phyloP scores from a whole-genome alignment of 2,888 invertebrate species.

The Papilio gigon region DNA sequence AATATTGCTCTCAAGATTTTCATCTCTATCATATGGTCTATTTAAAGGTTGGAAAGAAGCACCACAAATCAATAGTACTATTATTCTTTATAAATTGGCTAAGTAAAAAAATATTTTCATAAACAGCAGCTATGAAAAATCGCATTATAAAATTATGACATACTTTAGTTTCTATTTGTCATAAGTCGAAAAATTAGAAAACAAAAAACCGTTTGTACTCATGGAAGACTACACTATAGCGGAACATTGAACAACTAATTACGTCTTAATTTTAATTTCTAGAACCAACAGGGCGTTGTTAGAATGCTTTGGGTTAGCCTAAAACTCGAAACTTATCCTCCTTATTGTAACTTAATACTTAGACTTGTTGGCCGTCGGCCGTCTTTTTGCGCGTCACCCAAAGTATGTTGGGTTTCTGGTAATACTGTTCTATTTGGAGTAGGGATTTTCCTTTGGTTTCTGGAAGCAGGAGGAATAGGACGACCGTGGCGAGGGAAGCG shows the following conservation, averaged over 20 bases:
- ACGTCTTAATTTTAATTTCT: constrained; percentile 1
- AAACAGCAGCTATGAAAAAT: background rate
- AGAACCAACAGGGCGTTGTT: background rate
- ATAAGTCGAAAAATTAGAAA: background rate
- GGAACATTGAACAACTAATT: constrained; percentile 9
- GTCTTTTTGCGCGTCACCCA: constrained; percentile 81
- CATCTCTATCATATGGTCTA: too few relatives aligned
- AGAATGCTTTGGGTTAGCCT: constrained; percentile 20
- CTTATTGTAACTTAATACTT: constrained; percentile 46
- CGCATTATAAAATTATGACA: background rate
- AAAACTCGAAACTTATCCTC: constrained; percentile 1
- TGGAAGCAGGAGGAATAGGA: constrained; percentile 86
- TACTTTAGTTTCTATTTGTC: background rate
- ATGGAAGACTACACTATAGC: background rate
- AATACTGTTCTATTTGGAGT: constrained; percentile 90
- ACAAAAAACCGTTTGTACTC: constrained; percentile 14
- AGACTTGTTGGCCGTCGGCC: constrained; percentile 60
- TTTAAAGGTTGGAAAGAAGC: background rate
- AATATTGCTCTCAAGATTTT: background rate
- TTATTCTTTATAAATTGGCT: background rate
- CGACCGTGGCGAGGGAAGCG: constrained; percentile 84
- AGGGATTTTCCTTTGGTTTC: constrained; percentile 88
- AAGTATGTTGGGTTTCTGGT: constrained; percentile 84
- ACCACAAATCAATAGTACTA: background rate
- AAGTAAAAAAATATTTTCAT: background rate